phyloP scores from a whole-genome alignment of 2,797 vertebrate species.

The Danio aesculapii region DNA sequence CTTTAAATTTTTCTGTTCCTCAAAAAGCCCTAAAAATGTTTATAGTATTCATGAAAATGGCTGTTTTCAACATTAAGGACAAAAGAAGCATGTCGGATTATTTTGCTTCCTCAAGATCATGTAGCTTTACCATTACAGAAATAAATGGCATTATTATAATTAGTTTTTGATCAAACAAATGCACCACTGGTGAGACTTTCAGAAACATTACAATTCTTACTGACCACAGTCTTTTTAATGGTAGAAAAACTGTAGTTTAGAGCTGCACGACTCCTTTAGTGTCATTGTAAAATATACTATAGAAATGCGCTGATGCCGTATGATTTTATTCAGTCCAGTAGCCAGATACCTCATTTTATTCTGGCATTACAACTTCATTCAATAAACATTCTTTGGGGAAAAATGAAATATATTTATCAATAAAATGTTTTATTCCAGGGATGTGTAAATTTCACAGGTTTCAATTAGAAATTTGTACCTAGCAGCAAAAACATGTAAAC shows the following conservation, averaged over 20 bases:
- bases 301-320: not conserved
- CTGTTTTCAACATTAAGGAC: too few relatives aligned
- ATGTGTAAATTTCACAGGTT: slow-evolving; percentile 62
- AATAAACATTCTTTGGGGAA: slow-evolving; percentile 23
- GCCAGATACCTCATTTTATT: slow-evolving; percentile 9
- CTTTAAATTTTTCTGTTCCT: too few relatives aligned
- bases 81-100: too few relatives aligned
- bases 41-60: too few relatives aligned
- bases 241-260: not conserved
- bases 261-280: not conserved
- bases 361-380: not conserved
- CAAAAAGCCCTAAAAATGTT: too few relatives aligned
- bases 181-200: not conserved
- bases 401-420: slow-evolving; percentile 21
- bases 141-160: too few relatives aligned
- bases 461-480: slow-evolving; percentile 10
- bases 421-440: slow-evolving; percentile 36
- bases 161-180: too few relatives aligned
- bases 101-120: too few relatives aligned
- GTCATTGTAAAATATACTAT: not conserved
- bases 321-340: slow-evolving; percentile 1
- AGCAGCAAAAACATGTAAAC: slow-evolving; percentile 34
- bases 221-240: not conserved
- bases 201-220: not conserved
- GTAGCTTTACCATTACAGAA: too few relatives aligned